Evolutionary conservation across 2,888 invertebrate genomes (phyloP).

Genomic region (Branchipolynoe longqiensis): DNA sequence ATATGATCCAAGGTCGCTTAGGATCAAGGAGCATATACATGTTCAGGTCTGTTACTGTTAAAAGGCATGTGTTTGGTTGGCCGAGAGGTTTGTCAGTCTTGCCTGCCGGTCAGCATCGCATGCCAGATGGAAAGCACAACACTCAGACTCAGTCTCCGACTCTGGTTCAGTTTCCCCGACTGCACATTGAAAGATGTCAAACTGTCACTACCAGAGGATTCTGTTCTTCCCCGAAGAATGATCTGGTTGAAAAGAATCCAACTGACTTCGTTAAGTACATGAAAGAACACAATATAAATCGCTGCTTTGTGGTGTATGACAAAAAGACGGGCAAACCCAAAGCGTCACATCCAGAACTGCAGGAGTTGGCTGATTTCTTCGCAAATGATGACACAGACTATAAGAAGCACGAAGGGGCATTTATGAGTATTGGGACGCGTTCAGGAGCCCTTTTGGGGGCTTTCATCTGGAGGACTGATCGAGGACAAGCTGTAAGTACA

Average conservation of each 20-base stretch:
- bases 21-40: neutral
- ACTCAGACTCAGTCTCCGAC: too few relatives aligned
- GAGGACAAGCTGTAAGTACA: constrained; percentile 73
- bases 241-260: neutral
- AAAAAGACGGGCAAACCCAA: constrained; percentile 14
- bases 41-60: neutral
- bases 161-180: too few relatives aligned
- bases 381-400: constrained; percentile 61
- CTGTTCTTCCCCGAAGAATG: neutral
- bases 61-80: neutral
- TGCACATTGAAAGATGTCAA: too few relatives aligned
- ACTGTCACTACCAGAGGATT: too few relatives aligned
- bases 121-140: neutral
- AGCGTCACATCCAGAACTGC: constrained; percentile 65
- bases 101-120: neutral
- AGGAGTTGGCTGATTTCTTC: constrained; percentile 61
- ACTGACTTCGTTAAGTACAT: constrained; percentile 15
- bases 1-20: neutral
- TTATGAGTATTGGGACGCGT: constrained; percentile 69
- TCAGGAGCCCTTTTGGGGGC: constrained; percentile 70
- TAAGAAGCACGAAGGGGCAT: constrained; percentile 72
- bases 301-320: constrained; percentile 50
- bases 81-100: neutral
- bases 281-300: constrained; percentile 27
- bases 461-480: constrained; percentile 72